These are phyloP conservation scores for Sparidentex hasta DNA, from an alignment of 2,797 vertebrate genomes.

Conservation along the genomic window DNA sequence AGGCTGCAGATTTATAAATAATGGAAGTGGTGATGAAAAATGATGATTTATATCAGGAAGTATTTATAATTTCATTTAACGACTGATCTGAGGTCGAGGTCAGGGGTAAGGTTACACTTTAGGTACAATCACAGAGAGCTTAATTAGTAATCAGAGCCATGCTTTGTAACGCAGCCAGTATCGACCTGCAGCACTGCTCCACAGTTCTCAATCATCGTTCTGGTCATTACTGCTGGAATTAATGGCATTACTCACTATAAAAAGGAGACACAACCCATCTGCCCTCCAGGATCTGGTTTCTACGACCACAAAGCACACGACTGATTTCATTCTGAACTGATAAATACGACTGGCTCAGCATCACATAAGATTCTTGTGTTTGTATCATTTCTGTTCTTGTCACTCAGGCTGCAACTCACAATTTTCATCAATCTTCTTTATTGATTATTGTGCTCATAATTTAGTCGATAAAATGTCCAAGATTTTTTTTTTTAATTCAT, in stretches of 20 bases:
- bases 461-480: no score
- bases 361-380: slow-evolving; percentile 4
- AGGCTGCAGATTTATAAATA: background rate
- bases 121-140: slow-evolving; percentile 51
- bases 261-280: slow-evolving; percentile 78
- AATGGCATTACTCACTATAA: slow-evolving; percentile 83
- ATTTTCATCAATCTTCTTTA: no score
- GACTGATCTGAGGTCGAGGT: slow-evolving; percentile 57
- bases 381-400: background rate
- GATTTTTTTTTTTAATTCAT: no score
- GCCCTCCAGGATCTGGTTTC: slow-evolving; percentile 60
- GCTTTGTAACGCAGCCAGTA: slow-evolving; percentile 63
- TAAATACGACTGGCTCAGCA: slow-evolving; percentile 7
- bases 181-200: slow-evolving; percentile 69
- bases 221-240: slow-evolving; percentile 79
- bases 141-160: slow-evolving; percentile 63
- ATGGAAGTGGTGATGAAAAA: slow-evolving; percentile 35
- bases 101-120: slow-evolving; percentile 57
- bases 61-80: slow-evolving; percentile 41
- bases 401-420: no score
- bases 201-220: slow-evolving; percentile 79
- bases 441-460: no score
- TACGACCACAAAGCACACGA: slow-evolving; percentile 47
- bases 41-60: slow-evolving; percentile 32
- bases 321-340: slow-evolving; percentile 28